phyloP scores from a whole-genome alignment of 2,888 invertebrate genomes.

The Liposcelis brunnea region DNA sequence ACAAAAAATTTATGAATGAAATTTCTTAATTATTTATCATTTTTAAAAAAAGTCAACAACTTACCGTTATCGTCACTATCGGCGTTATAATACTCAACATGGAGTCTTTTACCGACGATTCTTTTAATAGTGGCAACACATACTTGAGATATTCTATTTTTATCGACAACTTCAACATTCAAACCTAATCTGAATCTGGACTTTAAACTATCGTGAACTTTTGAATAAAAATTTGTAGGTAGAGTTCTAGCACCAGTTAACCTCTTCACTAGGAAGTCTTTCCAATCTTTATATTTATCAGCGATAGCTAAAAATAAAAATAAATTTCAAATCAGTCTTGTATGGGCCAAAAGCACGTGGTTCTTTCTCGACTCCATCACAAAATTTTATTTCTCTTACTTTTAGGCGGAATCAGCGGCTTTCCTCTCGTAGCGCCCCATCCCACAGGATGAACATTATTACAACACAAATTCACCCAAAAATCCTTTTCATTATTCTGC shows the following conservation, averaged over 20 bases:
- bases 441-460: slow-evolving; percentile 93
- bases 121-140: slow-evolving; percentile 78
- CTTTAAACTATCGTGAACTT: slow-evolving; percentile 67
- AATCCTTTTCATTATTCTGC: slow-evolving; percentile 71
- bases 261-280: slow-evolving; percentile 79
- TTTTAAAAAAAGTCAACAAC: slow-evolving; percentile 7
- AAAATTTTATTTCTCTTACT: slow-evolving; percentile 30
- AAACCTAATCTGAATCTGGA: slow-evolving; percentile 70
- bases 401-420: slow-evolving; percentile 85
- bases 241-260: slow-evolving; percentile 89
- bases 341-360: background rate
- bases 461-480: slow-evolving; percentile 91
- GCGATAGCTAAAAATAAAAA: slow-evolving; percentile 70
- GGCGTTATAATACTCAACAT: slow-evolving; percentile 77
- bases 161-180: slow-evolving; percentile 87
- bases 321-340: slow-evolving; percentile 10
- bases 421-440: slow-evolving; percentile 92
- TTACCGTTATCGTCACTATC: slow-evolving; percentile 51
- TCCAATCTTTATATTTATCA: slow-evolving; percentile 90
- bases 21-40: too few relatives aligned
- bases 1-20: background rate
- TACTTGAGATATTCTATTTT: slow-evolving; percentile 85
- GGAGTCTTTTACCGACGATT: slow-evolving; percentile 81
- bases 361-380: slow-evolving; percentile 1
- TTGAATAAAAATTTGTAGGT: slow-evolving; percentile 80